phyloP scores from a whole-genome alignment of 1,140 invertebrate genomes.

The Dendrolimus punctatus region DNA sequence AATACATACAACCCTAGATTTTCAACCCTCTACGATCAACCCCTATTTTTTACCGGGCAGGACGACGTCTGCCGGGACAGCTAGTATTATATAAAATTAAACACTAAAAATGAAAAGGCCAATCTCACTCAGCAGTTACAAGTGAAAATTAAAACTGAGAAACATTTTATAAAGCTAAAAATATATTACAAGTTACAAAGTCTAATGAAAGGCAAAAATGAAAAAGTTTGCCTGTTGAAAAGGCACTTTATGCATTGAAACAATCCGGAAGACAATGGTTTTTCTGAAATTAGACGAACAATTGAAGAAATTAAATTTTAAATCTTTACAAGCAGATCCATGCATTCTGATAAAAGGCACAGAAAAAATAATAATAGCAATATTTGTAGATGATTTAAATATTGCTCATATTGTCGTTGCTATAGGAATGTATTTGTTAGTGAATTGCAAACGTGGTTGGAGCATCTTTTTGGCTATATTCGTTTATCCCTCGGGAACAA shows the following conservation, averaged over 20 bases:
- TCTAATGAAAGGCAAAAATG: slow-evolving; percentile 5
- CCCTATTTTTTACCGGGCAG: too few relatives aligned
- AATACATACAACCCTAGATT: too few relatives aligned
- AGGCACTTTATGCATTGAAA: slow-evolving; percentile 37
- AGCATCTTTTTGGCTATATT: too few relatives aligned
- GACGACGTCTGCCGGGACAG: too few relatives aligned
- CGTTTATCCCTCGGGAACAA: too few relatives aligned
- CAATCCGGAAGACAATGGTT: slow-evolving; percentile 30
- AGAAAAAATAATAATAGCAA: slow-evolving; percentile 17
- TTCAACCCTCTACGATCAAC: too few relatives aligned
- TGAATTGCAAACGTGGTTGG: background rate
- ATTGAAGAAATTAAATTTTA: slow-evolving; percentile 14
- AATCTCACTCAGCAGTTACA: too few relatives aligned
- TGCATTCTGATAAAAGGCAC: slow-evolving; percentile 8
- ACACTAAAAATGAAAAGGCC: too few relatives aligned
- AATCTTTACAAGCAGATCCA: slow-evolving; percentile 12
- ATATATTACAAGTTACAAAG: slow-evolving; percentile 6
- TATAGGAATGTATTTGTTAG: slow-evolving; percentile 1
- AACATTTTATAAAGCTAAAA: slow-evolving; percentile 6
- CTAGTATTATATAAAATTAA: too few relatives aligned
- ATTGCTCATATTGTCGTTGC: slow-evolving; percentile 12
- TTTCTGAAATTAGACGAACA: slow-evolving; percentile 13
- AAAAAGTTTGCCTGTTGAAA: slow-evolving; percentile 22
- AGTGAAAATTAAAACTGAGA: background rate
- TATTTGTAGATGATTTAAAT: slow-evolving; percentile 32